phyloP scores from a whole-genome alignment of 1,140 invertebrate genomes.

The Chrysomallon squamiferum region DNA sequence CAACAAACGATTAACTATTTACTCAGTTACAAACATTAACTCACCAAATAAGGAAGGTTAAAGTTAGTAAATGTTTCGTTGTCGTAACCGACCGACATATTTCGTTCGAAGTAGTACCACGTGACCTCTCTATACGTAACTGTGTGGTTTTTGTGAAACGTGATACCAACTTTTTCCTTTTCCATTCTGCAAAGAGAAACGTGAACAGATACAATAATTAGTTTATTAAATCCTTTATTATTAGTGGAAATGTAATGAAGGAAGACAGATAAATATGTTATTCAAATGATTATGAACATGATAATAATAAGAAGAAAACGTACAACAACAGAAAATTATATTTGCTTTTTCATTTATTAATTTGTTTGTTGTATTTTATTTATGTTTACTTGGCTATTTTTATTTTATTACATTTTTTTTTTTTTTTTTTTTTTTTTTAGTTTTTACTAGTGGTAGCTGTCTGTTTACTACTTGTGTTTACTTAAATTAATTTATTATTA shows the following conservation, averaged over 20 bases:
- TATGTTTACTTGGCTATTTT: no score
- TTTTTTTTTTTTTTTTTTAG: no score
- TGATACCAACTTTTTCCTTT: slow-evolving; percentile 54
- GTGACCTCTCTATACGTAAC: slow-evolving; percentile 50
- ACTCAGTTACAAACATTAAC: background rate
- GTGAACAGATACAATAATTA: background rate
- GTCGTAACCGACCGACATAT: slow-evolving; percentile 39
- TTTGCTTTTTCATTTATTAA: no score
- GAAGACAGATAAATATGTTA: background rate
- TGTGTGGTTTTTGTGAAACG: slow-evolving; percentile 53
- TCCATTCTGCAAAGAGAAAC: slow-evolving; percentile 33
- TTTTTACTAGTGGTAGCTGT: no score
- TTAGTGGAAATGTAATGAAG: background rate
- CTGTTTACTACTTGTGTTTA: no score
- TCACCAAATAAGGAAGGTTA: slow-evolving; percentile 58
- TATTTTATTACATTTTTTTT: no score
- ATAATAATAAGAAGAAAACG: background rate
- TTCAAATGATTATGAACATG: background rate
- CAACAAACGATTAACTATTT: no score
- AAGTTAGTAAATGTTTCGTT: slow-evolving; percentile 57
- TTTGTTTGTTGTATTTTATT: no score
- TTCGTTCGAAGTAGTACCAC: slow-evolving; percentile 26
- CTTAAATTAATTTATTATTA: no score
- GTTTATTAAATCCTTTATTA: background rate
- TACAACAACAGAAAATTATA: no score